These are phyloP conservation scores for Amazonetta brasiliensis DNA, from an alignment of 2,797 vertebrate genomes.

Conservation along the genomic window DNA sequence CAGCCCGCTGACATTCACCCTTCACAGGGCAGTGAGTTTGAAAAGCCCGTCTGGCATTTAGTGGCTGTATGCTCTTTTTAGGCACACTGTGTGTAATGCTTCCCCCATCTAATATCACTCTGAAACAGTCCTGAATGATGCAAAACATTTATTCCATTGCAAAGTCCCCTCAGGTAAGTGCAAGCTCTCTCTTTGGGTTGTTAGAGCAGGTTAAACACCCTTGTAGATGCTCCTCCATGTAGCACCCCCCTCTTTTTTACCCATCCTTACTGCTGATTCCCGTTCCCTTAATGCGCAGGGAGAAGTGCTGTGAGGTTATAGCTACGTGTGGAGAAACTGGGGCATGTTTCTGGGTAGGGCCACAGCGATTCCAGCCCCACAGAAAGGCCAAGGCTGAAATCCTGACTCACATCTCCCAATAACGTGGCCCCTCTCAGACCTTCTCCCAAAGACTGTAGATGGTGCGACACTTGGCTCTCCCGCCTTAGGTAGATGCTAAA, in stretches of 20 bases:
- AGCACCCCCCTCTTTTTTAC: neutral
- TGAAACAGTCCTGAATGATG: conserved; percentile 30
- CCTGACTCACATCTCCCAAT: neutral
- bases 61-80: conserved; percentile 22
- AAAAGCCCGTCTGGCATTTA: neutral
- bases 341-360: neutral
- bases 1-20: neutral
- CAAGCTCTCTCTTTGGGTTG: conserved; percentile 16
- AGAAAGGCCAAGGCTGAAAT: neutral
- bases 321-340: neutral
- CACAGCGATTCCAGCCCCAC: neutral
- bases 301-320: neutral
- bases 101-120: conserved; percentile 7
- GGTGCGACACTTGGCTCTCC: neutral
- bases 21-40: conserved; percentile 35
- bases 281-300: neutral
- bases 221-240: neutral
- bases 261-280: neutral
- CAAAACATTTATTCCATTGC: neutral
- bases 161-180: neutral
- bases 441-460: neutral
- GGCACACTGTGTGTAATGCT: neutral
- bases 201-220: neutral
- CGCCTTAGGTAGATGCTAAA: neutral
- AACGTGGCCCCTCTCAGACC: neutral